Evolutionary conservation across 35 echinoderm and acorn worm genomes (phyloP).

Genomic region (Apostichopus californicus): DNA sequence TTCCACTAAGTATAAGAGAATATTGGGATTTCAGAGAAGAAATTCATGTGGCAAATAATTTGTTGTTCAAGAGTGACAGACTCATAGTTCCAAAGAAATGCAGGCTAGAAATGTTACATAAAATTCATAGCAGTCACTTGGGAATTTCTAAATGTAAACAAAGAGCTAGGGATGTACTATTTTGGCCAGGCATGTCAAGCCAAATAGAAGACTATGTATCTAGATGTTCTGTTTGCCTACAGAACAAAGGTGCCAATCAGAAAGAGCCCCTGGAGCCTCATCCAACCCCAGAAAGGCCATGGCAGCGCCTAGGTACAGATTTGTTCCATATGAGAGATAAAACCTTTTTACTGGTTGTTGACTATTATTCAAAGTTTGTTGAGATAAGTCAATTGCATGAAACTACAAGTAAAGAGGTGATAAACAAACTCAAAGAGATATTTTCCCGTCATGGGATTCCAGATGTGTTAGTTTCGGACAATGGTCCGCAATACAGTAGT

Average conservation of each 20-base stretch:
- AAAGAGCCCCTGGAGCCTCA: too few species aligned
- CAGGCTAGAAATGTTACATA: neutral
- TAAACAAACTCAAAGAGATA: constrained; percentile 45
- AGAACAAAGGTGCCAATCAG: neutral
- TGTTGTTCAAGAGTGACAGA: neutral
- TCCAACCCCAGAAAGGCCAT: too few species aligned
- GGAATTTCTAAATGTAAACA: neutral
- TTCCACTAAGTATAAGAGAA: neutral
- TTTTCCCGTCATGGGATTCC: constrained; percentile 60
- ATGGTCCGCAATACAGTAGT: constrained; percentile 70
- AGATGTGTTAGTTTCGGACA: constrained; percentile 56
- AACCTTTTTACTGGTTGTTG: too few species aligned
- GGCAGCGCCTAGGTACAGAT: too few species aligned
- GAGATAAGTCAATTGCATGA: neutral
- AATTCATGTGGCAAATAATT: neutral
- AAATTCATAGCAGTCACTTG: neutral
- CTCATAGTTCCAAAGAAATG: neutral
- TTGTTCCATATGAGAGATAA: too few species aligned
- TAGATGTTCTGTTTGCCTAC: neutral
- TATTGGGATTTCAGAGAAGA: constrained; percentile 29
- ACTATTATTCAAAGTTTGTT: neutral
- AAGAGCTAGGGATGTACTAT: neutral
- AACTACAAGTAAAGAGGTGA: constrained; percentile 21
- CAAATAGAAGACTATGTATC: neutral
- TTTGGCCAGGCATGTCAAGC: neutral